Base-by-base conservation (phyloP, 2,888 invertebrate genomes). In the Branchipolynoe longqiensis region DNA sequence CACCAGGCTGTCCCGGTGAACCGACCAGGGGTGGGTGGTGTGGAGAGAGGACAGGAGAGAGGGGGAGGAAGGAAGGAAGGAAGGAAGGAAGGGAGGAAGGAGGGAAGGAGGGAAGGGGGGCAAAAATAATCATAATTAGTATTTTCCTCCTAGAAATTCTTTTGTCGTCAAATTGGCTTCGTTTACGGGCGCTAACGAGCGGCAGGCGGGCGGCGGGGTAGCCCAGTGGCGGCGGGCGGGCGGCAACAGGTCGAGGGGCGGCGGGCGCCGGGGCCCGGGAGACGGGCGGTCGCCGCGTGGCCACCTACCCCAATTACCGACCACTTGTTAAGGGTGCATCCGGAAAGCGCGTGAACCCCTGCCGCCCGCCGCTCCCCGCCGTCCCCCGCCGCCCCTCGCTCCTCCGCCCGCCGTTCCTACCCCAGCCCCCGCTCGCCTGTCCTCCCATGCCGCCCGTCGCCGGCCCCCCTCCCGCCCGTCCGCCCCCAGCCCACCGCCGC, bases 141-240 rank as follows among this genome's bases (percentile, higher is more conserved):
- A 78, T 78, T 78, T 69, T 78, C 78, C 78, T 31, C 78, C 3
- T 28, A 31, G 78, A 78, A 41, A 78, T 78, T 78, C 78, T 78
- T 69, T 78, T 78, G 78, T 78, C 69, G 48, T 12, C 48, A 48
- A 78, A 78, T 78, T 78, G 54, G 78, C 78, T 78, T 78, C 78
- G 78, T 78, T 78, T 78, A 54, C n/a, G 6, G 54, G 78, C 33
- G 78, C 48, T 78, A 78, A 78, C 78, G 78, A 78, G 78, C 54
- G 48, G 78, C 48, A 33, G 28, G 1, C n/a, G 78, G 48, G 78
- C 78, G 78, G 78, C 78, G 69, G 69, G 18, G 69, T 14, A 38
- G 69, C 25, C 8, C 22, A 38, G 62, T 33, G 38, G 28, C 69
- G 69, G 69, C 36, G 36, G 38, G 36, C 38, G 69, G 69, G 14